These are phyloP conservation scores for Poeciliopsis occidentalis DNA, from an alignment of 2,113 vertebrate species.

Conservation along the genomic window DNA sequence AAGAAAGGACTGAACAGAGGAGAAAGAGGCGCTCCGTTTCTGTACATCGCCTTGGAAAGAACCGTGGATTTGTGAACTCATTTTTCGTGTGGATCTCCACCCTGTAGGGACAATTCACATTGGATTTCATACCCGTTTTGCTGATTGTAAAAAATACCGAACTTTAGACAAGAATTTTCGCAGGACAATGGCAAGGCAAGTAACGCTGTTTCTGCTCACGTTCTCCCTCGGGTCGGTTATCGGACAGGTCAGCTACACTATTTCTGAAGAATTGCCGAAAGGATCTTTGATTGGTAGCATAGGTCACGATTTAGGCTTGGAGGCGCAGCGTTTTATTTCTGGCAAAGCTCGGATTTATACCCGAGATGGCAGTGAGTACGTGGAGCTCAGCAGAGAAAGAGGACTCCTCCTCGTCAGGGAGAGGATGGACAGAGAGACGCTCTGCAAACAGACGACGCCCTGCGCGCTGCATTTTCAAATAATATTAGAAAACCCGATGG, in stretches of 20 bases:
- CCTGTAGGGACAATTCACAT: too few relatives aligned
- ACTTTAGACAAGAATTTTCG: background rate
- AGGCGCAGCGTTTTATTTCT: slow-evolving; percentile 61
- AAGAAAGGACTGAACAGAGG: background rate
- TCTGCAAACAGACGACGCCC: slow-evolving; percentile 56
- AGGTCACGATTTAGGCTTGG: slow-evolving; percentile 74
- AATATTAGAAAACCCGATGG: slow-evolving; percentile 67
- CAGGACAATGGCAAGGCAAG: slow-evolving; percentile 59
- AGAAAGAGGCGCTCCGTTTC: background rate
- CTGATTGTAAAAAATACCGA: too few relatives aligned
- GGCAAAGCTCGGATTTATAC: slow-evolving; percentile 71
- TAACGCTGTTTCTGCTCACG: slow-evolving; percentile 38
- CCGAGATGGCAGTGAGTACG: slow-evolving; percentile 66
- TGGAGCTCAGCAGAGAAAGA: slow-evolving; percentile 69
- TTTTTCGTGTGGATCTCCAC: too few relatives aligned
- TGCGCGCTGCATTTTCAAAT: slow-evolving; percentile 67
- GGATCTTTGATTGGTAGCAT: slow-evolving; percentile 79
- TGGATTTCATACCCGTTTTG: too few relatives aligned
- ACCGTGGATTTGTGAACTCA: too few relatives aligned
- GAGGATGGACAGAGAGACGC: slow-evolving; percentile 65
- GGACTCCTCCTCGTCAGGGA: slow-evolving; percentile 64
- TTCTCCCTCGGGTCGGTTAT: slow-evolving; percentile 1
- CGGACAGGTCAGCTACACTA: slow-evolving; percentile 60
- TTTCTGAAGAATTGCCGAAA: slow-evolving; percentile 76
- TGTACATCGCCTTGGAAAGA: too few relatives aligned